These are phyloP conservation scores for Nerophis lumbriciformis DNA, from an alignment of 2,113 vertebrate genomes.

Conservation along the genomic window DNA sequence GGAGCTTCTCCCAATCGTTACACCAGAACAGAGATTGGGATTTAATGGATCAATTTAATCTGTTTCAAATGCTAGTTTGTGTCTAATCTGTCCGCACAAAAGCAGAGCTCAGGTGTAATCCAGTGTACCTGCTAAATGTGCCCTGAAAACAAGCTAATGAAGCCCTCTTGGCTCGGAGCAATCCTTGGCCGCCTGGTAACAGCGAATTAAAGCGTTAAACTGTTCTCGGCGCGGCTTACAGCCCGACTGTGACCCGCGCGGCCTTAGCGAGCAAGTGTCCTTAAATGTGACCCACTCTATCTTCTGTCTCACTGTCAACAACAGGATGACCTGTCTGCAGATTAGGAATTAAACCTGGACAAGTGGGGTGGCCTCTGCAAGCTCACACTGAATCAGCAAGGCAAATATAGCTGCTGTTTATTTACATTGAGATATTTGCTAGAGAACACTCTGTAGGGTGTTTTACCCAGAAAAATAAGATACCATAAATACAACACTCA, in stretches of 20 bases:
- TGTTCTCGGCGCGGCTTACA: slow-evolving; percentile 47
- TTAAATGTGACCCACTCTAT: slow-evolving; percentile 26
- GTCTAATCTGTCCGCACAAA: slow-evolving; percentile 13
- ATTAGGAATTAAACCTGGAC: slow-evolving; percentile 34
- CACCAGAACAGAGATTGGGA: neutral
- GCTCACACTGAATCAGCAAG: slow-evolving; percentile 4
- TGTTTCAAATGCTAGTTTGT: neutral
- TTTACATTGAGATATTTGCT: neutral
- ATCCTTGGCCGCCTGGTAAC: slow-evolving; percentile 48
- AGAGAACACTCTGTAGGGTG: neutral
- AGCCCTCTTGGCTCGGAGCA: slow-evolving; percentile 15
- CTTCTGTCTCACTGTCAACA: slow-evolving; percentile 43
- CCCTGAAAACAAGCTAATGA: slow-evolving; percentile 53
- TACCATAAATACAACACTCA: neutral
- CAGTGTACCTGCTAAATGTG: slow-evolving; percentile 29
- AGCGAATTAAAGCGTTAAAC: slow-evolving; percentile 59
- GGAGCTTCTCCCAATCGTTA: neutral
- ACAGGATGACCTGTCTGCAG: slow-evolving; percentile 38
- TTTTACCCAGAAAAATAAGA: neutral
- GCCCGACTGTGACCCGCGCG: slow-evolving; percentile 29
- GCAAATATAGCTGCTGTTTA: neutral
- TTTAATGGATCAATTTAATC: slow-evolving; percentile 1
- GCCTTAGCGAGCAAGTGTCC: slow-evolving; percentile 36
- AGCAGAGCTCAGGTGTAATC: slow-evolving; percentile 25
- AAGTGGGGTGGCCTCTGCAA: neutral